phyloP scores from a whole-genome alignment of 2,113 vertebrate genomes.

The Setophaga petechia region DNA sequence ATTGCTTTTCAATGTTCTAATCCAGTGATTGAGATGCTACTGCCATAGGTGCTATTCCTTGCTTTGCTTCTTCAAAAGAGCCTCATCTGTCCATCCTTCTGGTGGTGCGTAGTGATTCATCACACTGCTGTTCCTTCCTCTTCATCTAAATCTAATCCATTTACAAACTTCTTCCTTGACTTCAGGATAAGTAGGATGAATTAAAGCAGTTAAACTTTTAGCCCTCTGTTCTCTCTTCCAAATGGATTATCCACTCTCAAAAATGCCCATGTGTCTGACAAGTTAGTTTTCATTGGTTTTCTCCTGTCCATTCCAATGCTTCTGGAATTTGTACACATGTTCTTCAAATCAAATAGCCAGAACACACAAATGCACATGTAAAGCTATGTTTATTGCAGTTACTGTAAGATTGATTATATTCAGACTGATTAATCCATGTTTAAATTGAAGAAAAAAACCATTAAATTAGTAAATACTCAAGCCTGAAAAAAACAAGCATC shows the following conservation, averaged over 20 bases:
- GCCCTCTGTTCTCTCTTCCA: background rate
- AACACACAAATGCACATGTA: background rate
- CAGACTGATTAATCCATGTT: slow-evolving; percentile 20
- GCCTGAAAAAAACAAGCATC: background rate
- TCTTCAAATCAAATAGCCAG: background rate
- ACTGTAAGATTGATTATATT: background rate
- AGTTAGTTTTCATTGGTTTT: background rate
- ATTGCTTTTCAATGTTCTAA: background rate
- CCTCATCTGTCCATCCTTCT: background rate
- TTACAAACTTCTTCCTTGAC: background rate
- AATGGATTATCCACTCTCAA: background rate
- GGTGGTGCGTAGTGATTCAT: background rate
- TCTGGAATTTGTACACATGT: background rate
- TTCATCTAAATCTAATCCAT: background rate
- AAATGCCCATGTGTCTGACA: background rate
- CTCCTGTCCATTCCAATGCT: background rate
- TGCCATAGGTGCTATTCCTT: background rate
- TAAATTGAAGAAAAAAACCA: background rate
- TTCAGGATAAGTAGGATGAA: background rate
- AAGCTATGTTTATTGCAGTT: background rate
- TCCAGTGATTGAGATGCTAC: background rate
- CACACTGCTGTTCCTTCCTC: background rate
- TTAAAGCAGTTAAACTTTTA: background rate
- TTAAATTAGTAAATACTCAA: background rate
- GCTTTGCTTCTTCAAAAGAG: background rate